Percentiles rank a stretch among this genome's conserved stretches.
Evolutionary conservation across 2,113 vertebrate genomes (phyloP).

Genomic region (Otocyon megalotis): DNA sequence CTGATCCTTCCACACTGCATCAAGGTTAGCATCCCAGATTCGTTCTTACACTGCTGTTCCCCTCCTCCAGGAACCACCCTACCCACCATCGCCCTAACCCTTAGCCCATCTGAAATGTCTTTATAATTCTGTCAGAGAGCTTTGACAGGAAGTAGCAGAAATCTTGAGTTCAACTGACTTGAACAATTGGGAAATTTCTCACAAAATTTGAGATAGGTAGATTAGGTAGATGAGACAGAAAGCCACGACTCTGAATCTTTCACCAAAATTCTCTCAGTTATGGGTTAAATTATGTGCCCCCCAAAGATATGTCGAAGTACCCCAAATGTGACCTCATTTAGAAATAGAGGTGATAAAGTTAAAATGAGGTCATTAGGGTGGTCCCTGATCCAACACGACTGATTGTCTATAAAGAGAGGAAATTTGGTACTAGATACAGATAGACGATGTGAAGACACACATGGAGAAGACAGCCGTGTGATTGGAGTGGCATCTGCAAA

Average conservation of each 20-base stretch:
- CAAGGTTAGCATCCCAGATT: background rate
- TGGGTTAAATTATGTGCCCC: background rate
- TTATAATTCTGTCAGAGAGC: background rate
- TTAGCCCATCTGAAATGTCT: background rate
- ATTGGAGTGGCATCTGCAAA: background rate
- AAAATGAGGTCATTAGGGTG: background rate
- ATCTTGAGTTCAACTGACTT: background rate
- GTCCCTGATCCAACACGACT: background rate
- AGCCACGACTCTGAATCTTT: background rate
- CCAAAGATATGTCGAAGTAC: background rate
- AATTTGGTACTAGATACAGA: background rate
- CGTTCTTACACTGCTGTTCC: background rate
- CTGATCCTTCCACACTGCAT: no score
- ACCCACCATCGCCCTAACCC: background rate
- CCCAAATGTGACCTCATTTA: background rate
- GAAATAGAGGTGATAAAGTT: background rate
- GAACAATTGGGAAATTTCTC: background rate
- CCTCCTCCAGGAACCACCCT: background rate
- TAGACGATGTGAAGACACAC: background rate
- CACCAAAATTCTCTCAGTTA: background rate
- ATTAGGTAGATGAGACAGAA: background rate
- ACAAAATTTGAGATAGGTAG: background rate
- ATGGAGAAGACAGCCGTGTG: background rate
- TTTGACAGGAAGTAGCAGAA: background rate
- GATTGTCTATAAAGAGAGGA: background rate